Percentiles rank a stretch among this genome's conserved stretches.
Evolutionary conservation across 2,113 vertebrate genomes (phyloP).

Genomic region (Phylloscopus whistleri): DNA sequence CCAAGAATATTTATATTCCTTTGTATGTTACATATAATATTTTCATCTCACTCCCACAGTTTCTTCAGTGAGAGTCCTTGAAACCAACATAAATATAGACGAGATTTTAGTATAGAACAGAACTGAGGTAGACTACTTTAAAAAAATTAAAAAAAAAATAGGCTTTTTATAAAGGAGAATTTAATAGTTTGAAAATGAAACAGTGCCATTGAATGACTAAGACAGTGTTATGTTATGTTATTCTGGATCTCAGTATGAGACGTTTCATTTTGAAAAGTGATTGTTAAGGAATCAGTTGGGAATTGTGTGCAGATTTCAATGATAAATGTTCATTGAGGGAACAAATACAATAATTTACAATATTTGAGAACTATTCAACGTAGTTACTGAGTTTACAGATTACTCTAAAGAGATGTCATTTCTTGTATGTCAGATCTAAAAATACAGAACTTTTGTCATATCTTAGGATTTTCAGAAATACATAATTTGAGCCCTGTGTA

Average conservation of each 20-base stretch:
- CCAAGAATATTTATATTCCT: not conserved
- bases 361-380: not conserved
- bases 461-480: not conserved
- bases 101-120: not conserved
- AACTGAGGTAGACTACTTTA: not conserved
- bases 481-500: not conserved
- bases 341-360: not conserved
- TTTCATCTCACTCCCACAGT: not conserved
- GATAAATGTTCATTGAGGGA: not conserved
- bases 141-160: not conserved
- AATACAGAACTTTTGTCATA: not conserved
- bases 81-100: slow-evolving; percentile 25
- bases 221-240: slow-evolving; percentile 24
- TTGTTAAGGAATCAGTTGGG: slow-evolving; percentile 22
- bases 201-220: not conserved
- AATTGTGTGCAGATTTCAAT: slow-evolving; percentile 21
- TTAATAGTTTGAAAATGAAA: slow-evolving; percentile 29
- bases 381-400: not conserved
- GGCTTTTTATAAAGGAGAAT: not conserved
- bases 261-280: not conserved
- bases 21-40: not conserved
- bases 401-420: not conserved
- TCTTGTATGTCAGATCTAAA: not conserved
- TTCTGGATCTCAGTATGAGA: not conserved
- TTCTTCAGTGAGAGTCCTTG: slow-evolving; percentile 16